phyloP scores from a whole-genome alignment of 2,797 vertebrate genomes.

The Coilia nasus region DNA sequence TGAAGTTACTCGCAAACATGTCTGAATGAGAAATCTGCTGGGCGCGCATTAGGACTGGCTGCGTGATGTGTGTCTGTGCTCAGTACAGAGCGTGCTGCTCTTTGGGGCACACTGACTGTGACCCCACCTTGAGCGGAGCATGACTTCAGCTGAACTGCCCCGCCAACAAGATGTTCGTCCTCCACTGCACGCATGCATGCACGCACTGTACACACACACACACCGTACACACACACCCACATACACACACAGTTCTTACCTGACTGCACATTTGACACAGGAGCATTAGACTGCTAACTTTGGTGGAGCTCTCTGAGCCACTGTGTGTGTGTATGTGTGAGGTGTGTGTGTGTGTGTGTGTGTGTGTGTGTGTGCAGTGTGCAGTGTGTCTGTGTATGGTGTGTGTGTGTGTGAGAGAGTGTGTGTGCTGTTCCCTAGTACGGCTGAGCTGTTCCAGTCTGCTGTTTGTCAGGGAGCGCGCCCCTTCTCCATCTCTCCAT shows the following conservation, averaged over 20 bases:
- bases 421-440: not conserved
- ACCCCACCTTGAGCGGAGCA: conserved; percentile 27
- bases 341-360: no score
- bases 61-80: conserved; percentile 37
- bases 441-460: conserved; percentile 31
- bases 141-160: conserved; percentile 32
- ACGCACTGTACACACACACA: not conserved
- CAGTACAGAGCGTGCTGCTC: conserved; percentile 48
- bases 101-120: conserved; percentile 50
- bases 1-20: not conserved
- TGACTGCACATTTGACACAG: not conserved
- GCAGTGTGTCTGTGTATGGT: not conserved
- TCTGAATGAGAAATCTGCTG: conserved; percentile 11
- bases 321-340: no score
- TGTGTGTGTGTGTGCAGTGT: no score
- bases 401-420: not conserved
- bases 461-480: conserved; percentile 39
- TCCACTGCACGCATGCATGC: not conserved
- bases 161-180: not conserved
- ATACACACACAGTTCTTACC: conserved; percentile 20
- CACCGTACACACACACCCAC: no score
- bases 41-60: not conserved
- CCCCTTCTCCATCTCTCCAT: conserved; percentile 15
- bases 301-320: not conserved
- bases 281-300: not conserved